Evolutionary conservation across 2,113 vertebrate genomes (phyloP), one percentile per base, ranked within the genome.

Genomic region (Lota lota): DNA sequence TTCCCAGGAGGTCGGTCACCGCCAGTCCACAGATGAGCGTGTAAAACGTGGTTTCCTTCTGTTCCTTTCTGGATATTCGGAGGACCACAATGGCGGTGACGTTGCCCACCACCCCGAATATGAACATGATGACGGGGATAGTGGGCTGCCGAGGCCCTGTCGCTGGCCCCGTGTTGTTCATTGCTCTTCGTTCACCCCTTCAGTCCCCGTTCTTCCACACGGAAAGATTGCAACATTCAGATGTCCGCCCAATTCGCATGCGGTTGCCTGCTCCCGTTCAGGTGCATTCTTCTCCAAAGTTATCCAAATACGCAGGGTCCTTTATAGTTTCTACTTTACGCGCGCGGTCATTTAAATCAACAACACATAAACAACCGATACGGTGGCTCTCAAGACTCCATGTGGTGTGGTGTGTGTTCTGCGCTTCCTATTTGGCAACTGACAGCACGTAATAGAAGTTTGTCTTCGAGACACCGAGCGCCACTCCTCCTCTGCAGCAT

Each of bases 31-130:
- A 99, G 8, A 98, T 95, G 47, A 99, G 78, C 0, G 95, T 96
- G 88, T 99, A 99, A 85, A 99, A 99, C 5, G 96, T 98, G 0
- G 94, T 96, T 88, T 98, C 97, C 77, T 98, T 98, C 79, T 97
- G 94, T 79, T 98, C 96, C 79, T 95, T 97, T 36, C 95, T 76
- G 1, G 97, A 95, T 63, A 96, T 95, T 75, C 95, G 94, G 18
- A 99, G 91, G 20, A 98, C 97, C 64, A 96, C 94, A 19, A 99
- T 97, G 73, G 97, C 97, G 12, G 94, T 93, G 63, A 95, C 91
- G 73, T 99, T 99, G 5, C 97, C 96, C 82, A 95, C 94, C 76
- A 99, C 96, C 12, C 97, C 97, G 22, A 98, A 94, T 67, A 98
- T 93, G 83, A 99, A 99, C 97, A 98, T 99, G 63, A 97, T 92